phyloP scores from a whole-genome alignment of 1,140 invertebrate species.

The Maniola jurtina region DNA sequence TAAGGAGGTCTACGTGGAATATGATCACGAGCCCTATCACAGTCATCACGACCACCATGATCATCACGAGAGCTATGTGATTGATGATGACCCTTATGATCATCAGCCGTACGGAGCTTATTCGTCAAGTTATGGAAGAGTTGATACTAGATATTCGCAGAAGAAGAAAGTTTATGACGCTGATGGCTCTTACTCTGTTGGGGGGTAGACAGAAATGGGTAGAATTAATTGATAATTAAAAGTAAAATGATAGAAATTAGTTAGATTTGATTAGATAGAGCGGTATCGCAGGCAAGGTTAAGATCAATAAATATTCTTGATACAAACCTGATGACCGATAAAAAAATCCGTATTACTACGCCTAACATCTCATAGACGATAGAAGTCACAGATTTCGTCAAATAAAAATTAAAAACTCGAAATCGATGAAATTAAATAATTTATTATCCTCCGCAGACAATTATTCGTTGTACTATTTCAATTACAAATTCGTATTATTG shows the following conservation, averaged over 20 bases:
- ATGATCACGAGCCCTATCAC: constrained; percentile 38
- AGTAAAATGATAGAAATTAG: no score
- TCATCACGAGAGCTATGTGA: constrained; percentile 21
- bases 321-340: no score
- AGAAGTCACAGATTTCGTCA: no score
- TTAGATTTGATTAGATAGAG: no score
- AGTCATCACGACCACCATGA: constrained; percentile 28
- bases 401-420: no score
- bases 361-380: no score
- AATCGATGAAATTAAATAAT: no score
- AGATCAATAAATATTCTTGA: no score
- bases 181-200: constrained; percentile 59
- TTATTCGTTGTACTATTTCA: no score
- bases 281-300: not conserved
- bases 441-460: no score
- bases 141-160: constrained; percentile 30
- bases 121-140: constrained; percentile 33
- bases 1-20: constrained; percentile 48
- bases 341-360: no score
- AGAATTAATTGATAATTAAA: not conserved
- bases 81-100: constrained; percentile 24
- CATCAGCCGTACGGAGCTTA: constrained; percentile 43
- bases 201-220: not conserved
- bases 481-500: no score
- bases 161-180: constrained; percentile 50